Base-by-base conservation (phyloP, 92 coral and sea anemone genomes). In the Diadumene lineata region DNA sequence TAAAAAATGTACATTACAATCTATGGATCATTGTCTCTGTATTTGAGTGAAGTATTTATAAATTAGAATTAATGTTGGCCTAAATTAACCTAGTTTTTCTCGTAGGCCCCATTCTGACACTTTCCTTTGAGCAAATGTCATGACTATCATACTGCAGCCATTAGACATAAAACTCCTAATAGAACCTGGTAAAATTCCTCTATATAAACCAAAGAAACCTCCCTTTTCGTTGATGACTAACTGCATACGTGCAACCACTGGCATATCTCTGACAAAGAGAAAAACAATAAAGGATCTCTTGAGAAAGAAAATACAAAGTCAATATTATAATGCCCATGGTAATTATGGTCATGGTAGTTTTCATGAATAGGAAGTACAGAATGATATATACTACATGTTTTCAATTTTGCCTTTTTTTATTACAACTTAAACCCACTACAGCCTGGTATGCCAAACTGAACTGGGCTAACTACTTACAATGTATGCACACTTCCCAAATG, bases 111-210 rank as follows among this genome's bases (percentile, higher is more conserved):
- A 91, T 50, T 91, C 93, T 21, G 97, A 87, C 55, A 91, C 97
- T 69, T 91, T 91, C 55, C 97, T 79, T 56, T 91, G 97, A 22
- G 97, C 97, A 90, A 92, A 87, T 73, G 92, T 87, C 97, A 91
- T 91, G 15, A 88, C 97, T 23, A 91, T 87, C 97, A 91, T 91
- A 48, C 93, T 87, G 69, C 93, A 88, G 30, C 97, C 97, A 84
- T 91, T 91, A 7, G 97, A 91, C 92, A 91, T 84, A 67, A 91
- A 91, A 76, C 97, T 91, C 46, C 97, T 81, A 32, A 91, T 91
- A 22, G 97, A 91, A 25, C 97, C 97, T 26, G 97, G 97, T 1
- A 91, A 74, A 51, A 91, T 81, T 23, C 97, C 97, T 22, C 97
- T 76, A 78, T 91, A 91, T 23, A 91, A 83, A 30, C 87, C 92